Conservation (phyloP, 2,113 vertebrate genomes). For the Hypanus sabinus region DNA sequence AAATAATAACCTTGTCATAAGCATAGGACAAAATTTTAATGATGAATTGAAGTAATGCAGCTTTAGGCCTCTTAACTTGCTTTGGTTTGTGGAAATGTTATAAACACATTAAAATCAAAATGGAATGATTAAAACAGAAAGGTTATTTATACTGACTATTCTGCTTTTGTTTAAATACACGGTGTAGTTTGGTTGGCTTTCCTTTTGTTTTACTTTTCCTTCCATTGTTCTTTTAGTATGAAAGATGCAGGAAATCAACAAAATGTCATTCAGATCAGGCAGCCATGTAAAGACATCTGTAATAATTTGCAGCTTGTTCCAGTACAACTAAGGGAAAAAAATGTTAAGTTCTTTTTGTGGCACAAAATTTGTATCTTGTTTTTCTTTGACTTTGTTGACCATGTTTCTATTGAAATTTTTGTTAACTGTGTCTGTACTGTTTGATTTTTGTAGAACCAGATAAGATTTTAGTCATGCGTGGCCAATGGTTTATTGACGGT, state of each 20-base stretch:
- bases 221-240: neutral
- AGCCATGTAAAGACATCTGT: neutral
- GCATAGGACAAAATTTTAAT: too few relatives aligned
- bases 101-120: too few relatives aligned
- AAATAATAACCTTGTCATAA: too few relatives aligned
- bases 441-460: conserved; percentile 69
- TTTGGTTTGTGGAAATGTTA: too few relatives aligned
- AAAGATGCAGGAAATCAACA: neutral
- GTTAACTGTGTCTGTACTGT: conserved; percentile 11
- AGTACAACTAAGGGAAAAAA: neutral
- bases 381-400: neutral
- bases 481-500: conserved; percentile 95
- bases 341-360: neutral
- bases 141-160: neutral
- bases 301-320: neutral
- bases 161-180: neutral
- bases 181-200: neutral
- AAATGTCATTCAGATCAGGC: neutral
- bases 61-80: too few relatives aligned
- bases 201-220: neutral
- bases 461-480: conserved; percentile 90
- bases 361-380: neutral
- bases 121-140: neutral
- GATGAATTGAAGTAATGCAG: too few relatives aligned
- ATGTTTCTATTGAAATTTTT: neutral